Evolutionary conservation across 2,888 invertebrate species (phyloP), one percentile per base, ranked within the genome.

Genomic region (Epinotia demarniana): DNA sequence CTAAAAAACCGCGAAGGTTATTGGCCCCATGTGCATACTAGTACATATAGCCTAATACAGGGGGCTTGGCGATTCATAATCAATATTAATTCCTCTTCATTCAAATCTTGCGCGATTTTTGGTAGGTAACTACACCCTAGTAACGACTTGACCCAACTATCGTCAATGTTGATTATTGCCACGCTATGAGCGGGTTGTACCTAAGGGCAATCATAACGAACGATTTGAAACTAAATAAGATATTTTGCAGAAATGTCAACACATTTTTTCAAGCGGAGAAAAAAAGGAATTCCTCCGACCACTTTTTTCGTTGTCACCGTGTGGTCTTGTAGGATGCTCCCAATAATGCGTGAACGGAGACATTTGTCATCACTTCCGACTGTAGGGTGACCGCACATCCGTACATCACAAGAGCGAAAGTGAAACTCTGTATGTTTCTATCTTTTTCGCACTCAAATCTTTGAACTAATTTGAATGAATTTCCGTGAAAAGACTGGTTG

Each of bases 331-430:
- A 70, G 89, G 87, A 89, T 87, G 89, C 85, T 78, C 81, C 84
- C 91, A 92, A 93, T 91, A 90, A 90, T 82, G 86, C 93, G 92
- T 92, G 92, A 91, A 92, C 90, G 85, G 78, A 80, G 80, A 78
- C 91, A 92, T 94, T 93, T 92, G 90, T 93, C 93, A 92, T 82
- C 80, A 86, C 84, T 87, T 87, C 91, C 87, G 92, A 92, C 90
- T 89, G 91, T 92, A 86, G 61, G 84, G 89, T 87, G 82, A 71
- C 90, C 85, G 89, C 61, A 66, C n/a, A 33, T 23, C 23, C 18
- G 8, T 43, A n/a, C 11, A 39, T 18, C 0, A 4, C n/a, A 4
- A 12, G 18, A 33, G 11, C 43, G n/a, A 43, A 4, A 8, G 18
- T 63, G 8, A 19, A 13, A 19, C 12, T 63, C 1, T 39, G 18